A percentile compares a stretch with the other conserved stretches of the same genome.
Conservation (phyloP, 2,113 vertebrate species). For the Gasterosteus aculeatus region DNA sequence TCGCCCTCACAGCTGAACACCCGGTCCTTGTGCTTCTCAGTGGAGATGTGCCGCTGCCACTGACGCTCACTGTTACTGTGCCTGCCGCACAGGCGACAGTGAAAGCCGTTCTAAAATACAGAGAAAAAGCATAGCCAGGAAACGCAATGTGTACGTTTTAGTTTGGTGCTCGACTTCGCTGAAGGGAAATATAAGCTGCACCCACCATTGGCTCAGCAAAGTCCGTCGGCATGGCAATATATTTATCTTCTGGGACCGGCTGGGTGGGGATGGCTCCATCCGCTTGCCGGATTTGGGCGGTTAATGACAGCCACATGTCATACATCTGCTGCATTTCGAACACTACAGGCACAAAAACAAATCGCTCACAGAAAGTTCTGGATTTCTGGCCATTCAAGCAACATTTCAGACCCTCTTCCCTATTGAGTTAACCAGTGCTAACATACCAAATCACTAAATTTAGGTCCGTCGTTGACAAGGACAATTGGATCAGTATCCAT, state of each 20-base stretch:
- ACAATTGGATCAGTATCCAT: background rate
- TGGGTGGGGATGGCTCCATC: slow-evolving; percentile 78
- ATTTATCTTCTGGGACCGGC: slow-evolving; percentile 83
- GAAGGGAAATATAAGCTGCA: background rate
- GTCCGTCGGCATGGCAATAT: slow-evolving; percentile 95
- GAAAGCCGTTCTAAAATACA: slow-evolving; percentile 84
- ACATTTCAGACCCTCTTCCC: background rate
- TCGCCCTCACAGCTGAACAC: slow-evolving; percentile 92
- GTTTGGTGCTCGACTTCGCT: background rate
- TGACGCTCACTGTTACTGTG: slow-evolving; percentile 97
- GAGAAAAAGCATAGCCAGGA: background rate
- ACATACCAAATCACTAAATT: background rate
- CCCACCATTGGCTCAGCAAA: slow-evolving; percentile 90
- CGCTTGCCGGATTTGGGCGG: slow-evolving; percentile 81
- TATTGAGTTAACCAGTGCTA: background rate
- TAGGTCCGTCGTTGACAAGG: too few relatives aligned
- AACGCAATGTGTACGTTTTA: background rate
- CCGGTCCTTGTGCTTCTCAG: slow-evolving; percentile 94
- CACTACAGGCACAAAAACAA: slow-evolving; percentile 74
- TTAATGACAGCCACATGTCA: slow-evolving; percentile 87
- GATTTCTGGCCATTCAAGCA: background rate
- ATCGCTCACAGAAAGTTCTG: background rate
- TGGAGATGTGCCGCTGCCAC: slow-evolving; percentile 96
- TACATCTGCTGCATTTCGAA: slow-evolving; percentile 94
- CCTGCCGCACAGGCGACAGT: slow-evolving; percentile 93